Base-by-base conservation (phyloP, 23 tunicate genomes). In the Ascidia mentula region DNA sequence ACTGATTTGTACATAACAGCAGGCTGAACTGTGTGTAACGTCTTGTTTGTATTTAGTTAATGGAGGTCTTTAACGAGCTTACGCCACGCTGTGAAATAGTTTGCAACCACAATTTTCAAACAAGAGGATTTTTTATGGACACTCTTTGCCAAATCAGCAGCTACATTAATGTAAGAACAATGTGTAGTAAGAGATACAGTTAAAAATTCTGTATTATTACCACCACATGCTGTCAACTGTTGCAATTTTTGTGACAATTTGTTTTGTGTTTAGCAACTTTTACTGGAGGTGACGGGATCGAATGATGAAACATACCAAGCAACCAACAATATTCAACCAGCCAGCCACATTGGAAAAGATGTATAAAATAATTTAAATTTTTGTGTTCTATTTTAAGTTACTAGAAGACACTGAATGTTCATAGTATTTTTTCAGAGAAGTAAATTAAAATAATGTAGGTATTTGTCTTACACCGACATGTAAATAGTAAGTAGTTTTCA, bases 71-170 rank as follows among this genome's bases (percentile, higher is more conserved):
- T 70, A 82, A 84, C 31, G 46, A 76, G 0, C 60, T 92, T 34
- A 65, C 72, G 5, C 86, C 87, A 0, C 84, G 77, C 1, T 73
- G 82, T 40, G 91, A 87, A 1, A 77, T 87, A n/a, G 79, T 92
- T 22, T 82, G 86, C 24, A 65, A 37, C 28, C 97, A 92, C 78
- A 87, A 92, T 53, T 92, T 92, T 74, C 85, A 86, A 39, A 92
- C 92, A 6, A 53, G 97, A 36, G 97, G 97, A 31, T 92, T 92
- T 73, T 92, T 92, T 45, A 72, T 69, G 26, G 92, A 92, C 60
- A 76, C 87, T 40, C 32, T 87, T 20, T n/a, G 45, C 32, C 83
- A 60, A 53, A 87, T 90, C 15, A 76, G 86, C 79, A 83, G 74
- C 69, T 92, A 86, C 65, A 77, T 92, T 6, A 87, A 60, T 76